Percentiles rank a stretch among this genome's conserved stretches.
phyloP scores from a whole-genome alignment of 2,888 invertebrate genomes.

The Beris morrisii region DNA sequence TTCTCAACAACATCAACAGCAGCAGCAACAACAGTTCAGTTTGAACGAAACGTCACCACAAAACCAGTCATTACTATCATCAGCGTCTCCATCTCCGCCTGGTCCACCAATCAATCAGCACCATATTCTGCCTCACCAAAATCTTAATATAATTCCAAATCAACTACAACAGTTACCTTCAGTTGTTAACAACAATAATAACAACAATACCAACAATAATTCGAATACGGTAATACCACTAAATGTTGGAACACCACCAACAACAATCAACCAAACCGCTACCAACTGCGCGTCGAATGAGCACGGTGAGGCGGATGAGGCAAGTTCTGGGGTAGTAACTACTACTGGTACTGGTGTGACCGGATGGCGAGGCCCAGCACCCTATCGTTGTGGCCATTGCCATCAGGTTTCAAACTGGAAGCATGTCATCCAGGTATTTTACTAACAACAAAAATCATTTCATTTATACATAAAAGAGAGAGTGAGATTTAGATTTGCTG shows the following conservation, averaged over 20 bases:
- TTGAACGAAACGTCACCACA: too few relatives aligned
- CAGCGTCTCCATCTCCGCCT: slow-evolving; percentile 1
- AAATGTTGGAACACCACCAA: slow-evolving; percentile 41
- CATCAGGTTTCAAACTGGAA: slow-evolving; percentile 83
- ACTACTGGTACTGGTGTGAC: slow-evolving; percentile 45
- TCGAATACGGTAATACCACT: slow-evolving; percentile 33
- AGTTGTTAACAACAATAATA: slow-evolving; percentile 32
- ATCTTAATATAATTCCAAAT: slow-evolving; percentile 19
- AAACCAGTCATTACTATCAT: too few relatives aligned
- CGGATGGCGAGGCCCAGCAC: slow-evolving; percentile 60
- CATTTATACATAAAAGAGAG: slow-evolving; percentile 9
- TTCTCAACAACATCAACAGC: slow-evolving; percentile 45
- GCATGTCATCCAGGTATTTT: slow-evolving; percentile 79
- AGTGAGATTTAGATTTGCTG: not conserved
- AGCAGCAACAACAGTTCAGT: not conserved
- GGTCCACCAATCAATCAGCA: slow-evolving; percentile 16
- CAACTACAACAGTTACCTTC: slow-evolving; percentile 39
- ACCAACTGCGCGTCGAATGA: slow-evolving; percentile 49
- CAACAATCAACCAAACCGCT: slow-evolving; percentile 43
- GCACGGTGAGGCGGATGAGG: slow-evolving; percentile 60
- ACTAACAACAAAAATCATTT: slow-evolving; percentile 50
- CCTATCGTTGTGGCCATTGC: slow-evolving; percentile 77
- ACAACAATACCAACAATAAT: slow-evolving; percentile 45
- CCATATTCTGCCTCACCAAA: slow-evolving; percentile 16
- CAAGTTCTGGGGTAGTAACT: slow-evolving; percentile 52